Conservation (phyloP, 2,797 vertebrate genomes). For the Cottoperca gobio region DNA sequence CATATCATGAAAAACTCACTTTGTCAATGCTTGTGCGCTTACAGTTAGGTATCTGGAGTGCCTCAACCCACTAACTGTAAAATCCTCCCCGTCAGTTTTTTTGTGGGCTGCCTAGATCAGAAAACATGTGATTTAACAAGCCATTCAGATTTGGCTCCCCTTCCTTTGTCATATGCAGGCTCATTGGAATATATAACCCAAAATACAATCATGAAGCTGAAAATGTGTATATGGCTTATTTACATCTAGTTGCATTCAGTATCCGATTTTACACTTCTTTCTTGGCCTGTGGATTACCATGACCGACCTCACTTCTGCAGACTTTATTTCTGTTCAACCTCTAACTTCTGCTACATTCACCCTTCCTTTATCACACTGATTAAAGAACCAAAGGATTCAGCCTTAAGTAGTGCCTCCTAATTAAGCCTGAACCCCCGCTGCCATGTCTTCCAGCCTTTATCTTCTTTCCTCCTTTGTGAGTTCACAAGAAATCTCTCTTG, state of each 20-base stretch:
- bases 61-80: too few species aligned
- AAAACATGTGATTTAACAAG: too few species aligned
- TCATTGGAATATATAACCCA: too few species aligned
- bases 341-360: slow-evolving; percentile 24
- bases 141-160: too few species aligned
- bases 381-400: slow-evolving; percentile 42
- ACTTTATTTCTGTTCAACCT: slow-evolving; percentile 38
- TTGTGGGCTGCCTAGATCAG: too few species aligned
- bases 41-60: too few species aligned
- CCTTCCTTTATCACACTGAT: slow-evolving; percentile 45
- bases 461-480: slow-evolving; percentile 33
- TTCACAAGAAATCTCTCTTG: slow-evolving; percentile 15
- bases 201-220: too few species aligned
- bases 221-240: slow-evolving; percentile 16
- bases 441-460: slow-evolving; percentile 29
- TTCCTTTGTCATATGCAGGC: too few species aligned
- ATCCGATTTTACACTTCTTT: slow-evolving; percentile 16
- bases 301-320: slow-evolving; percentile 3
- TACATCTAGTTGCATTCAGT: background rate
- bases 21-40: too few species aligned
- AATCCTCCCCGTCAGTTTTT: too few species aligned
- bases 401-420: slow-evolving; percentile 50
- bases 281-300: slow-evolving; percentile 15
- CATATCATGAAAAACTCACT: background rate
- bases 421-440: slow-evolving; percentile 56